phyloP scores from a whole-genome alignment of 2,113 vertebrate genomes.

The Caranx melampygus region DNA sequence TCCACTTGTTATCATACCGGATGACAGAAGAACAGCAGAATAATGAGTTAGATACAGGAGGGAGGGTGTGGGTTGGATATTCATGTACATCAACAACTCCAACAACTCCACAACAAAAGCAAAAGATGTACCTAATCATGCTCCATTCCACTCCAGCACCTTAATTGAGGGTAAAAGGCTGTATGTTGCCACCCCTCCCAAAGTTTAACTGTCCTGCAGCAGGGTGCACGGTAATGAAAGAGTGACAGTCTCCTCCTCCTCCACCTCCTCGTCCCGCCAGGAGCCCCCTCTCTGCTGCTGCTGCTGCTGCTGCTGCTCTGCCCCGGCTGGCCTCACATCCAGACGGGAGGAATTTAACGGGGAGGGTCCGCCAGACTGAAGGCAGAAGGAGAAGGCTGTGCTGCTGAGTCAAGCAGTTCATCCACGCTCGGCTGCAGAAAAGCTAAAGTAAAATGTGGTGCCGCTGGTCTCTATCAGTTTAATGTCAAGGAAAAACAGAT shows the following conservation, averaged over 20 bases:
- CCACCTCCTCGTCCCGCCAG: conserved; percentile 53
- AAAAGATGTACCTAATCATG: conserved; percentile 12
- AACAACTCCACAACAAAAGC: neutral
- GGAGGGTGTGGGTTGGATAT: neutral
- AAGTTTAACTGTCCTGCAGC: conserved; percentile 62
- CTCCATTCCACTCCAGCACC: conserved; percentile 24
- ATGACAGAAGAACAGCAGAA: neutral
- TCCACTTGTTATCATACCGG: conserved; percentile 5
- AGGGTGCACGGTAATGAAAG: conserved; percentile 60
- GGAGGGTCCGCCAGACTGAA: conserved; percentile 79
- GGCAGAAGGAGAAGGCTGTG: conserved; percentile 44
- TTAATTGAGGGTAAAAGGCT: conserved; percentile 9
- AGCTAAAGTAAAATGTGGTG: conserved; percentile 17
- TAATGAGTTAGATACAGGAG: neutral
- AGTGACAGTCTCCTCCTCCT: conserved; percentile 57
- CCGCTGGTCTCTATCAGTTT: conserved; percentile 22
- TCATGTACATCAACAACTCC: neutral
- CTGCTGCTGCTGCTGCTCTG: conserved; percentile 46
- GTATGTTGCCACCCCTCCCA: conserved; percentile 18
- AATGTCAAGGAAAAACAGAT: conserved; percentile 18
- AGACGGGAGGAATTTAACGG: conserved; percentile 87
- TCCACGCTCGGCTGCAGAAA: conserved; percentile 33
- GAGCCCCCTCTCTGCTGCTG: conserved; percentile 71
- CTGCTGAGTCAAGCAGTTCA: conserved; percentile 57
- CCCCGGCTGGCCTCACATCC: conserved; percentile 83